Evolutionary conservation across 2,888 invertebrate species (phyloP).

Genomic region (Tethea ocularis): DNA sequence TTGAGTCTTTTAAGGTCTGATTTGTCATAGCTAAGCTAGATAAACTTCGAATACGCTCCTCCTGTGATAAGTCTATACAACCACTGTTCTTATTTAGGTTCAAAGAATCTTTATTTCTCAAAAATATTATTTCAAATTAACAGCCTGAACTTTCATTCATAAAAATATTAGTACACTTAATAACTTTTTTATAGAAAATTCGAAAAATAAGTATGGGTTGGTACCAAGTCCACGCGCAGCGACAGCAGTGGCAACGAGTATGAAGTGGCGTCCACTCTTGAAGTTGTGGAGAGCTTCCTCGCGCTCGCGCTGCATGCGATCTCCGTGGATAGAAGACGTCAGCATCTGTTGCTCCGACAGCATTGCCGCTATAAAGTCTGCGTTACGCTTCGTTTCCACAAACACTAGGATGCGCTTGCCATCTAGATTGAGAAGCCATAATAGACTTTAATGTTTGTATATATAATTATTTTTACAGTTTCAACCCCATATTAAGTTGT

Average conservation of each 20-base stretch:
- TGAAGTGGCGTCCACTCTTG: slow-evolving; percentile 88
- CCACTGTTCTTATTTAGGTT: too few relatives aligned
- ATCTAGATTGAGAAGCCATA: slow-evolving; percentile 39
- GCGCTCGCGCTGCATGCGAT: slow-evolving; percentile 96
- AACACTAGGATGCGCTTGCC: slow-evolving; percentile 90
- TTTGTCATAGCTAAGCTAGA: too few relatives aligned
- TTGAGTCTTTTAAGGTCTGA: too few relatives aligned
- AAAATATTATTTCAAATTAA: too few relatives aligned
- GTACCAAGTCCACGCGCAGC: slow-evolving; percentile 94
- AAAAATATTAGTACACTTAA: too few relatives aligned
- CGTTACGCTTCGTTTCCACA: slow-evolving; percentile 94
- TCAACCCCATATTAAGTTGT: too few relatives aligned
- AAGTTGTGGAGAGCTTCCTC: slow-evolving; percentile 97
- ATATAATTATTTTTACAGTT: too few relatives aligned
- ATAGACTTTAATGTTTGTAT: not conserved
- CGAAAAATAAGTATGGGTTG: not conserved
- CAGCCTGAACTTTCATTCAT: too few relatives aligned
- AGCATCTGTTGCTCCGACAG: slow-evolving; percentile 91
- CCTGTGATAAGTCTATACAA: too few relatives aligned
- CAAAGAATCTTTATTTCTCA: too few relatives aligned
- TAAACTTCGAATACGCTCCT: too few relatives aligned
- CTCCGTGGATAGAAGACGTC: slow-evolving; percentile 99
- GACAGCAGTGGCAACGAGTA: slow-evolving; percentile 97
- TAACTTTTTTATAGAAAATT: not conserved
- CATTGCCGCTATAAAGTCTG: slow-evolving; percentile 94